Evolutionary conservation across 1,140 invertebrate species (phyloP), one percentile per base, ranked within the genome.

Genomic region (Pseudobourletiella spinata): DNA sequence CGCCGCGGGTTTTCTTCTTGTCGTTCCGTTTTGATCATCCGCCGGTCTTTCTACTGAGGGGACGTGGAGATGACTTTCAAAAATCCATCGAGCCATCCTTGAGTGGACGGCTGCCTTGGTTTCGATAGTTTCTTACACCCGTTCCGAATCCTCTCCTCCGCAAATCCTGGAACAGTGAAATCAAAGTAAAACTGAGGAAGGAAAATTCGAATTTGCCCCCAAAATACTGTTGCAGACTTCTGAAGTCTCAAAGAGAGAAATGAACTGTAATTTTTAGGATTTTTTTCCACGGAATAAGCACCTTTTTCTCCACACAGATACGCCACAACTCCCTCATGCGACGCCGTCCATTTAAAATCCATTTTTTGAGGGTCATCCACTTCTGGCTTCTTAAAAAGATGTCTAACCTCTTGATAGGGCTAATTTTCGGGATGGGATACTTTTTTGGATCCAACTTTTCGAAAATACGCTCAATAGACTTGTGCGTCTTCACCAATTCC

Each of bases 301-400:
- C 67, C 89, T 71, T 95, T 91, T 70, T 97, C 88, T 3, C 85
- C 87, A 69, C 91, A 94, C 62, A 99, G 80, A 77, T 85, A 98
- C 71, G 93, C 85, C 0, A 99, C 86, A 15, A 99, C 75, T 2
- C 85, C 93, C 76, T 97, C 94, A 77, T 99, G 89, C 6, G 95
- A 94, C 51, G 95, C 91, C 2, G 73, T 79, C 95, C 95, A 98
- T 79, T 95, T 97, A 2, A 98, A 76, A 85, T 94, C 89, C 70
- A 95, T 76, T 59, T 79, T 76, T 22, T 84, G 79, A 20, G 86
- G 77, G 75, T 91, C 82, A 6, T 77, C 73, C 1, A 98, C 82
- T 71, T 98, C 92, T 0, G 96, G 95, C 39, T 88, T 77, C 48
- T 86, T 74, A 73, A 99, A 99, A 6, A 99, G 79, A 68, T 82